A percentile compares a stretch with the other conserved stretches of the same genome.
Conservation (phyloP, 2,797 vertebrate genomes). For the Lutjanus campechanus region DNA sequence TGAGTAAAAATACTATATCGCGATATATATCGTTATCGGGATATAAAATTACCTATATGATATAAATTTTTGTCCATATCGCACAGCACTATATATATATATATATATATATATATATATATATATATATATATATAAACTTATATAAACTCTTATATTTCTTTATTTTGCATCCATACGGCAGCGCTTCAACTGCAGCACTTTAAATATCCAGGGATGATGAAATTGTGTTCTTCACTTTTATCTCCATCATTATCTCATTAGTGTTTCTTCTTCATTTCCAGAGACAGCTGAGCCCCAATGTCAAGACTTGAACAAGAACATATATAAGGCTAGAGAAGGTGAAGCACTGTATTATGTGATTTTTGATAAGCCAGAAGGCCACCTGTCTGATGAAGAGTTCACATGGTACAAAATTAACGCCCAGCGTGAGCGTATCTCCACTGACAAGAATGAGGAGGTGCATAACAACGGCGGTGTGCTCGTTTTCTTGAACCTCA, state of each 20-base stretch:
- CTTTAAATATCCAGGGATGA: not conserved
- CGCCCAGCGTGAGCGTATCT: not conserved
- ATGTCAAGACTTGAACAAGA: accelerated
- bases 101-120: no score
- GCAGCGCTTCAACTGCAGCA: no score
- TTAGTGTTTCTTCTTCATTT: not conserved
- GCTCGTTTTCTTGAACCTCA: conserved; percentile 57
- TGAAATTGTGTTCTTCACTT: not conserved
- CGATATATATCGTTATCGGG: no score
- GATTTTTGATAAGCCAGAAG: accelerated
- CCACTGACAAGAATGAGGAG: conserved; percentile 27
- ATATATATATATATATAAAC: no score
- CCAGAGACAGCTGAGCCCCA: not conserved
- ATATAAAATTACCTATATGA: no score
- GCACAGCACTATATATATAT: no score
- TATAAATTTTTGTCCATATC: no score
- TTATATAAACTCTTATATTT: no score
- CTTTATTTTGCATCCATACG: no score
- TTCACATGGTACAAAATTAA: conserved; percentile 56
- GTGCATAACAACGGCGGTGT: conserved; percentile 38
- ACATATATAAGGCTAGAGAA: not conserved
- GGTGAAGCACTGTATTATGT: conserved; percentile 51
- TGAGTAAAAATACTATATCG: no score
- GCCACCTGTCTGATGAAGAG: accelerated
- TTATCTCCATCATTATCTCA: not conserved